phyloP scores from a whole-genome alignment of 2,113 vertebrate genomes.

The Melanerpes formicivorus region DNA sequence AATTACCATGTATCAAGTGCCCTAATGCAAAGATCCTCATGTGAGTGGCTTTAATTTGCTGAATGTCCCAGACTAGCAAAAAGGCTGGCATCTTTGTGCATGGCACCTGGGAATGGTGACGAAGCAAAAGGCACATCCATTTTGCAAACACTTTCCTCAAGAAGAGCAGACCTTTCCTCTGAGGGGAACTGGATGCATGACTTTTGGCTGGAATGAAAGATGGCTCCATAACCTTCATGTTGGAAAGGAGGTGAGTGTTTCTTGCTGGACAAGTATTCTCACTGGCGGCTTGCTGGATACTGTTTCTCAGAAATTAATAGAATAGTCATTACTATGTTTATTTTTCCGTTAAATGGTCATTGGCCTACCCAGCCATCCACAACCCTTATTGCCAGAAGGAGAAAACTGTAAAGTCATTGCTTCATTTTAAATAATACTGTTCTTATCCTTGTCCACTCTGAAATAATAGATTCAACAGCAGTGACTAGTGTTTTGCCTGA shows the following conservation, averaged over 20 bases:
- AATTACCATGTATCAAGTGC: not conserved
- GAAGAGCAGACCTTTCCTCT: not conserved
- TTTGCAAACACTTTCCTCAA: not conserved
- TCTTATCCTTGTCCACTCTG: not conserved
- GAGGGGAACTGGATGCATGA: not conserved
- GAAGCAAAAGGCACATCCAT: no score
- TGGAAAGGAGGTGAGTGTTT: not conserved
- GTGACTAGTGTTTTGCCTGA: not conserved
- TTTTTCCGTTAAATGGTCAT: not conserved
- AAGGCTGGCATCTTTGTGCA: not conserved
- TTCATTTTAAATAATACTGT: not conserved
- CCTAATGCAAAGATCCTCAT: not conserved
- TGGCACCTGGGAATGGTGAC: not conserved
- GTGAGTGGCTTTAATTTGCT: not conserved
- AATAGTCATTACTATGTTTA: not conserved
- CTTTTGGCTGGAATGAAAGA: not conserved
- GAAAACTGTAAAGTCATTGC: not conserved
- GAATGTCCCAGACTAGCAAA: not conserved
- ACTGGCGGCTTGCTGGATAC: not conserved
- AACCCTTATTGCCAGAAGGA: not conserved
- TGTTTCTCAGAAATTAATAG: not conserved
- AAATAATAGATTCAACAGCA: not conserved
- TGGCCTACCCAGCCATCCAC: not conserved
- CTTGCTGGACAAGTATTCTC: not conserved
- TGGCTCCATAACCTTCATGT: not conserved